phyloP scores from a whole-genome alignment of 2,797 vertebrate species.

The Hephaestus fuliginosus region DNA sequence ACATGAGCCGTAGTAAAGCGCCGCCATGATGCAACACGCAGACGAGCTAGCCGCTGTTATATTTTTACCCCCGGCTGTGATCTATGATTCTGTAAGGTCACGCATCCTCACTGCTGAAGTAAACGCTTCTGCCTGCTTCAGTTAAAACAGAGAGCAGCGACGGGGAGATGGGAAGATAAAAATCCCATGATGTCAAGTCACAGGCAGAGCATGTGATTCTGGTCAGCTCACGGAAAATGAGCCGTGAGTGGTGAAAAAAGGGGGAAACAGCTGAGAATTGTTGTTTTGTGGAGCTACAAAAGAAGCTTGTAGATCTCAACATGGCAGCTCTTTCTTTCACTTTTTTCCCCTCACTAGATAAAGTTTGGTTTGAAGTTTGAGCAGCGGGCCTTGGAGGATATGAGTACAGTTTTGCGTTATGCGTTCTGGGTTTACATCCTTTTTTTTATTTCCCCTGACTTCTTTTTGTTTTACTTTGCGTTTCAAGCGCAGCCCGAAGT shows the following conservation, averaged over 20 bases:
- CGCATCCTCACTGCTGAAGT: constrained; percentile 46
- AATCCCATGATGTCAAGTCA: constrained; percentile 58
- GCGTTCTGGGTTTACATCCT: constrained; percentile 59
- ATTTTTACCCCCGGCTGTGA: constrained; percentile 35
- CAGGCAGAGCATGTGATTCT: constrained; percentile 64
- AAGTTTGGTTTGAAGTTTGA: background rate
- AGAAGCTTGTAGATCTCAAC: background rate
- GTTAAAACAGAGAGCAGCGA: constrained; percentile 37
- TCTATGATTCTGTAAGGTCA: constrained; percentile 44
- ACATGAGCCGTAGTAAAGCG: constrained; percentile 46
- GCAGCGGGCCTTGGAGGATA: constrained; percentile 38
- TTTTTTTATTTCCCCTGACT: constrained; percentile 29
- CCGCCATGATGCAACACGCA: background rate
- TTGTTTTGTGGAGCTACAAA: background rate
- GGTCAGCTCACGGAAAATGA: background rate
- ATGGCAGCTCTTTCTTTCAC: background rate
- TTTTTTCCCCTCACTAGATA: background rate
- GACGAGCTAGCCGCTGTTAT: background rate
- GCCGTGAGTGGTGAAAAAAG: background rate
- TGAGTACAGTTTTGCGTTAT: constrained; percentile 25
- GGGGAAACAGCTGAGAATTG: background rate
- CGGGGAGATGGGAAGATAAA: constrained; percentile 25
- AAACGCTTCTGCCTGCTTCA: constrained; percentile 37
- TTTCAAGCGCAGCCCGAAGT: constrained; percentile 63
- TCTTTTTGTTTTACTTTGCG: constrained; percentile 42